These are phyloP conservation scores for Lacerta bilineata DNA, from an alignment of 2,797 vertebrate species.

Conservation along the genomic window DNA sequence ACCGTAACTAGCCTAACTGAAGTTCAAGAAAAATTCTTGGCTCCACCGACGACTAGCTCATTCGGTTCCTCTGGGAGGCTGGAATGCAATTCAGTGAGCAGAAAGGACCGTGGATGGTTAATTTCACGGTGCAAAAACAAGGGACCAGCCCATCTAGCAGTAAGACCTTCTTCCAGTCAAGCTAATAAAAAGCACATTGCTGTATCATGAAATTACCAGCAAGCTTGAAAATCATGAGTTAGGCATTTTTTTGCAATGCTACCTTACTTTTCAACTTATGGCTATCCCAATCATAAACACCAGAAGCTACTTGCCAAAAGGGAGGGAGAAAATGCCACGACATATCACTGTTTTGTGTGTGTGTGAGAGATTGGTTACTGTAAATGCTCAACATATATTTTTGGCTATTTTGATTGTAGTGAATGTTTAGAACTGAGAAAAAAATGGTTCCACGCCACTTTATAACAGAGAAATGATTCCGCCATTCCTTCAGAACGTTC, in stretches of 20 bases:
- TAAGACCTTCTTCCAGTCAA: not conserved
- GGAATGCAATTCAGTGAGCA: conserved; percentile 15
- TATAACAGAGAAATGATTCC: not conserved
- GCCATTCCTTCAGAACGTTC: no score
- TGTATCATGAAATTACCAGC: not conserved
- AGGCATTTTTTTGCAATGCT: not conserved
- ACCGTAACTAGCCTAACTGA: conserved; percentile 84
- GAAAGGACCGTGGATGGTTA: not conserved
- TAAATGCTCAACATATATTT: not conserved
- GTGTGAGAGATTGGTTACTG: not conserved
- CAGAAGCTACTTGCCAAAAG: not conserved
- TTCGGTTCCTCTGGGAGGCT: conserved; percentile 52
- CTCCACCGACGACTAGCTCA: conserved; percentile 62
- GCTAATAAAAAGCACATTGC: not conserved
- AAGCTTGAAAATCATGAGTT: not conserved
- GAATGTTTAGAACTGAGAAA: not conserved
- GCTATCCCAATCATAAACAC: not conserved
- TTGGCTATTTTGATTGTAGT: not conserved
- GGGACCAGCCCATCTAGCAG: not conserved
- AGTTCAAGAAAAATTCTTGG: conserved; percentile 76
- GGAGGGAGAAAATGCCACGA: not conserved
- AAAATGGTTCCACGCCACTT: not conserved
- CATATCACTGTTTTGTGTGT: no score
- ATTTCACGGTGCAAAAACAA: not conserved
- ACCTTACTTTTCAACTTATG: not conserved